Conservation (phyloP, 2,888 invertebrate species). For the Seira ritae region DNA sequence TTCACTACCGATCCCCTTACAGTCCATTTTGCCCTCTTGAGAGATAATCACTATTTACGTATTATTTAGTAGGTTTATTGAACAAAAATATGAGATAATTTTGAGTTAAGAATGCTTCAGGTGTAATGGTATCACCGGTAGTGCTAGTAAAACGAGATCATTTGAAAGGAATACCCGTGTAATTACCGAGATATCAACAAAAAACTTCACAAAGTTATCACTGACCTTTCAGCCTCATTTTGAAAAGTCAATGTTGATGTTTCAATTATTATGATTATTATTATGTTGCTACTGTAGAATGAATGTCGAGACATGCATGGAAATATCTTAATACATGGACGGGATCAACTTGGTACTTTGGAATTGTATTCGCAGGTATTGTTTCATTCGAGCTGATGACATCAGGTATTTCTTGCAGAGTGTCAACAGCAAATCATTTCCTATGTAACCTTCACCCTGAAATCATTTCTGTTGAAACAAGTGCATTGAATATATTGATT, state of each 20-base stretch:
- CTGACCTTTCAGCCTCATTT: slow-evolving; percentile 58
- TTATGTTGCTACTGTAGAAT: no score
- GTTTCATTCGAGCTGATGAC: no score
- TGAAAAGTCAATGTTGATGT: background rate
- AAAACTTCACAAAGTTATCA: slow-evolving; percentile 49
- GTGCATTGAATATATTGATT: no score
- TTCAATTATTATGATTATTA: no score
- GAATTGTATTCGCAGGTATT: no score
- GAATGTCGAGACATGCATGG: no score
- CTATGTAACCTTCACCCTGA: background rate
- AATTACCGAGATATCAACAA: background rate
- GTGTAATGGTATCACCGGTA: background rate
- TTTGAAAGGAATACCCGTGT: background rate
- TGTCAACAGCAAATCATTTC: background rate
- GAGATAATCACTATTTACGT: slow-evolving; percentile 2
- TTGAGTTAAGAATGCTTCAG: background rate
- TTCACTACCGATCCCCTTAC: no score
- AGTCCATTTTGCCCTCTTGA: no score
- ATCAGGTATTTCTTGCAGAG: background rate
- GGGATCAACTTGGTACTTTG: no score
- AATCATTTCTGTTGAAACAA: no score
- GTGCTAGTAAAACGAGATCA: background rate
- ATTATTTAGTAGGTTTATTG: slow-evolving; percentile 1
- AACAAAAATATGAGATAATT: slow-evolving; percentile 16
- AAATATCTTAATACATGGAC: no score